A percentile compares a stretch with the other conserved stretches of the same genome.
These are phyloP conservation scores for Lycopodina hypogea DNA, from an alignment of 37 sponge, comb jelly and placozoan species.

Conservation along the genomic window DNA sequence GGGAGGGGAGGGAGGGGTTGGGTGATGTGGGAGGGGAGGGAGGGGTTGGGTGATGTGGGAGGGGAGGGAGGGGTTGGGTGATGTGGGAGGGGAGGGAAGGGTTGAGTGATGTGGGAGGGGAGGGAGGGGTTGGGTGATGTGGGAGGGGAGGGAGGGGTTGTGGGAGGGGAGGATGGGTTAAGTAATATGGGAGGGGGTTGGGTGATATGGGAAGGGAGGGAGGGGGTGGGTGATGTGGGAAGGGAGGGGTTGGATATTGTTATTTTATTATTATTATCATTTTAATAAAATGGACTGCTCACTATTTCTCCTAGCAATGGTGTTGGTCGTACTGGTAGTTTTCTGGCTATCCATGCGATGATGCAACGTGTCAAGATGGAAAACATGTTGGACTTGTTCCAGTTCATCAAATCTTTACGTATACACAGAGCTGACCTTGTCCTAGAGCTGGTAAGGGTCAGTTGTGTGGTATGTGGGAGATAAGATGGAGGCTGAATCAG, in stretches of 20 bases:
- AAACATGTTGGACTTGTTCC: conserved; percentile 63
- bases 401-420: conserved; percentile 50
- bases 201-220: too few relatives aligned
- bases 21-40: conserved; percentile 66
- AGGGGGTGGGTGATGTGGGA: background rate
- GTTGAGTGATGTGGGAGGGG: too few relatives aligned
- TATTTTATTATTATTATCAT: background rate
- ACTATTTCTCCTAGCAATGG: too few relatives aligned
- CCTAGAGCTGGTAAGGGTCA: conserved; percentile 40
- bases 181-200: background rate
- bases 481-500: background rate
- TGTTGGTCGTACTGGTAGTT: conserved; percentile 61
- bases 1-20: too few relatives aligned
- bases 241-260: background rate
- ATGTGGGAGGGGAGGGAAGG: background rate
- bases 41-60: too few relatives aligned
- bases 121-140: too few relatives aligned
- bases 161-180: background rate
- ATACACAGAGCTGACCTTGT: conserved; percentile 44
- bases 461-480: background rate
- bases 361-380: conserved; percentile 73
- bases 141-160: background rate
- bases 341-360: conserved; percentile 42
- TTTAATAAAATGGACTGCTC: background rate
- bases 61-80: background rate